Conservation (phyloP, 64 coral and sea anemone genomes). For the Cladopsammia gracilis region DNA sequence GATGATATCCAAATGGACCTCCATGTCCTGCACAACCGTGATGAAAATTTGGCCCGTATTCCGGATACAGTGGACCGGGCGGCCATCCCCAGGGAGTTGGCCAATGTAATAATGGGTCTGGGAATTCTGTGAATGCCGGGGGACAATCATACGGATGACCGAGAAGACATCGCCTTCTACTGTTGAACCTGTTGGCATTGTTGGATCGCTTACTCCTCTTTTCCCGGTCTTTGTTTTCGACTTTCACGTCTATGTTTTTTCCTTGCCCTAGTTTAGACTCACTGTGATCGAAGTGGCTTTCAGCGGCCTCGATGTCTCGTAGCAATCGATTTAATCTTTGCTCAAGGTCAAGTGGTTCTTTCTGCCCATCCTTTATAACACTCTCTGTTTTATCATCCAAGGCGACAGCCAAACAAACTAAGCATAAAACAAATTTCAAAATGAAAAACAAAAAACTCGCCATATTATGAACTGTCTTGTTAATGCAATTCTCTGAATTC, state of each 20-base stretch:
- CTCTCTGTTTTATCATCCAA: background rate
- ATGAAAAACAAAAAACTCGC: background rate
- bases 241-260: background rate
- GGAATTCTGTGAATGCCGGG: background rate
- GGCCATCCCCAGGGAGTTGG: constrained; percentile 36
- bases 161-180: background rate
- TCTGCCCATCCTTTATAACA: background rate
- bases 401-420: background rate
- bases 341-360: background rate
- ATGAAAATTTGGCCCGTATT: constrained; percentile 27
- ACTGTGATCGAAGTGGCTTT: background rate
- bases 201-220: background rate
- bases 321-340: background rate
- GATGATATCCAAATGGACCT: constrained; percentile 8
- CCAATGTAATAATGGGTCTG: background rate
- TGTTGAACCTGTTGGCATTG: background rate
- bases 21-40: background rate
- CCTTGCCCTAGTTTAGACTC: background rate
- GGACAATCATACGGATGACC: constrained; percentile 11
- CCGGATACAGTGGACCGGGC: constrained; percentile 27
- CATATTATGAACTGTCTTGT: background rate
- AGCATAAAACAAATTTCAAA: background rate
- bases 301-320: background rate
- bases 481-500: background rate
- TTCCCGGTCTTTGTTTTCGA: background rate